These are phyloP conservation scores for Anguilla pacifica DNA, from an alignment of 2,797 vertebrate genomes.

Conservation along the genomic window DNA sequence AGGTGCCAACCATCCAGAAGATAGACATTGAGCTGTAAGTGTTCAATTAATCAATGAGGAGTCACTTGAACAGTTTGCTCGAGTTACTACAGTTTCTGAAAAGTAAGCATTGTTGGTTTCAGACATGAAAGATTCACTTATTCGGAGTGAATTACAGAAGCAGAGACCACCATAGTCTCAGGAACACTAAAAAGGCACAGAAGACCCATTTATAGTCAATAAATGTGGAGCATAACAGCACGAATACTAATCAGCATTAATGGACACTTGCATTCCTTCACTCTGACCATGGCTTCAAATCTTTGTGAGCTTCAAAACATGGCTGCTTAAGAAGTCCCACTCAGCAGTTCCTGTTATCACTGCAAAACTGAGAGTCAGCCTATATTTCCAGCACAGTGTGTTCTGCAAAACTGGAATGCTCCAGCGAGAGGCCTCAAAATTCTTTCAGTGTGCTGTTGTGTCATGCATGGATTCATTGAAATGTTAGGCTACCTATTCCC, in stretches of 20 bases:
- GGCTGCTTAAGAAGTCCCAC: background rate
- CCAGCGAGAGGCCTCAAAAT: background rate
- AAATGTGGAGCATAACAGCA: background rate
- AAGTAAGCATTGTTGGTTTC: background rate
- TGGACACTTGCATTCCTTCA: background rate
- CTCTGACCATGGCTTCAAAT: background rate
- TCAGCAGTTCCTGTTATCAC: background rate
- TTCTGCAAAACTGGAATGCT: background rate
- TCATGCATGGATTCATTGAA: background rate
- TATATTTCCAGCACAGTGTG: background rate
- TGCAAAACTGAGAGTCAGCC: background rate
- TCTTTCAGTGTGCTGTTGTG: background rate
- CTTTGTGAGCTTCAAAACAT: background rate
- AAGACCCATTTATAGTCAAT: no score
- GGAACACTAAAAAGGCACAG: no score
- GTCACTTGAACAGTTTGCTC: background rate
- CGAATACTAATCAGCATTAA: background rate
- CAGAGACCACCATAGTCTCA: no score
- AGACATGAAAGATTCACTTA: background rate
- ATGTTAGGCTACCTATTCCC: background rate
- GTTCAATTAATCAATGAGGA: background rate
- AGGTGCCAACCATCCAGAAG: background rate
- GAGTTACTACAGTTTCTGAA: background rate
- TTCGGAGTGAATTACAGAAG: no score
- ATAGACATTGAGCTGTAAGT: background rate